Percentiles rank a stretch among this genome's conserved stretches.
phyloP scores from a whole-genome alignment of 2,888 invertebrate genomes.

The Sinohyriopsis cumingii region DNA sequence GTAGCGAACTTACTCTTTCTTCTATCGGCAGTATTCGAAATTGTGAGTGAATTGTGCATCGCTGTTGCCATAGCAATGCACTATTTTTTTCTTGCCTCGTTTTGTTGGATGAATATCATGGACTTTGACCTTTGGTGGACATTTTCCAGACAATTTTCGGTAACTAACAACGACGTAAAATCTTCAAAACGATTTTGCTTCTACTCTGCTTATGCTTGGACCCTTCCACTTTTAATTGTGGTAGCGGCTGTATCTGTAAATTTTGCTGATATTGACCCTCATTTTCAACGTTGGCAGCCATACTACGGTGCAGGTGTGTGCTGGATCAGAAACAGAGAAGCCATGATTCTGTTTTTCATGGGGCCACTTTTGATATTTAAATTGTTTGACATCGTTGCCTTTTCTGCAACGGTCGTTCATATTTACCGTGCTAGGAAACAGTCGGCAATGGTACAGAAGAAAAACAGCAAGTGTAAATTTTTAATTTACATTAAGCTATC shows the following conservation, averaged over 20 bases:
- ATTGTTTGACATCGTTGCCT: conserved; percentile 73
- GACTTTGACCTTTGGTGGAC: no score
- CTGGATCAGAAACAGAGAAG: conserved; percentile 76
- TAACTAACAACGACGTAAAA: conserved; percentile 27
- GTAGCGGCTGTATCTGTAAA: conserved; percentile 64
- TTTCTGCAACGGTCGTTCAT: conserved; percentile 76
- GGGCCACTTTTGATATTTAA: conserved; percentile 75
- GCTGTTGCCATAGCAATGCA: no score
- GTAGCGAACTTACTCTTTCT: no score
- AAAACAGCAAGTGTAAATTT: no score
- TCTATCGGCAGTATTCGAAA: no score
- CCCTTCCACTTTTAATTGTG: conserved; percentile 66
- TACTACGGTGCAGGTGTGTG: conserved; percentile 73
- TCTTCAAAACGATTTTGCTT: conserved; percentile 38
- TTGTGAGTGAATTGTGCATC: no score
- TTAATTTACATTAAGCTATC: no score
- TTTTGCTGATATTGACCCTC: conserved; percentile 69
- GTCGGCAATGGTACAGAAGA: conserved; percentile 7
- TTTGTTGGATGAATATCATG: no score
- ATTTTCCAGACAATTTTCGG: no score
- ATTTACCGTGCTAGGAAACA: conserved; percentile 64
- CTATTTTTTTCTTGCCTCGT: no score
- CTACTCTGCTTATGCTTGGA: conserved; percentile 72
- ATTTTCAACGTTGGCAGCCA: conserved; percentile 64
- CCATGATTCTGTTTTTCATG: conserved; percentile 76